Base-by-base conservation (phyloP, 2,113 vertebrate species). In the Oophaga pumilio region DNA sequence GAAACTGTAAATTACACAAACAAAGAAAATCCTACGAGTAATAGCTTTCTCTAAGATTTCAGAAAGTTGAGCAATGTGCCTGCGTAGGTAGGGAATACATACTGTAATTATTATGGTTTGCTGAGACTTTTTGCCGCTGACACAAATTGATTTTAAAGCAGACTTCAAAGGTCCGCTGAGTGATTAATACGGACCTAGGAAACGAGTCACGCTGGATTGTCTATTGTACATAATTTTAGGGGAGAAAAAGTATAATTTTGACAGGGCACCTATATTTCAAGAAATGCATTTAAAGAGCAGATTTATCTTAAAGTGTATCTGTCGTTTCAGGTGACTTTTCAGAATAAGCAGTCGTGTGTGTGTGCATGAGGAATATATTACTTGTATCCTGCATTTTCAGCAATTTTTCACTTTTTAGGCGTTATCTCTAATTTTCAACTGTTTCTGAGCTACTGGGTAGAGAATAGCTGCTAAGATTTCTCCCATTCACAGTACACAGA, bases 1-100 rank as follows among this genome's bases (percentile, higher is more conserved):
- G 93, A 94, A 95, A 94, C 89, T 80, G 87, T 88, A 68, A 91
- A 76, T 92, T 80, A 93, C 91, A 93, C 94, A 95, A 95, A 95
- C 92, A 94, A 92, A 91, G 90, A 86, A 85, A 92, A 86, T 90
- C 89, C 90, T 88, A 90, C 76, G 43, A 90, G 78, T 50, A 59
- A 81, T 60, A 87, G 62, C 50, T 87, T 49, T 90, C 91, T 91
- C 91, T 91, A 85, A 86, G 80, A 84, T 92, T 87, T 73, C 71
- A 82, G 78, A 82, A 82, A 69, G 17, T 80, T 87, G 64, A 74
- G 26, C 53, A 89, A 89, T 93, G 80, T 88, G 87, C 89, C 60
- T 85, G 82, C 84, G 79, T 81, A 62, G 89, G 71, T 81, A 76
- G 64, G 87, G 73, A 59, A 73, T 84, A 84, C 69, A 83, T 68